Evolutionary conservation across 2,888 invertebrate genomes (phyloP), one percentile per base, ranked within the genome.

Genomic region (Ferdinandea cuprea): DNA sequence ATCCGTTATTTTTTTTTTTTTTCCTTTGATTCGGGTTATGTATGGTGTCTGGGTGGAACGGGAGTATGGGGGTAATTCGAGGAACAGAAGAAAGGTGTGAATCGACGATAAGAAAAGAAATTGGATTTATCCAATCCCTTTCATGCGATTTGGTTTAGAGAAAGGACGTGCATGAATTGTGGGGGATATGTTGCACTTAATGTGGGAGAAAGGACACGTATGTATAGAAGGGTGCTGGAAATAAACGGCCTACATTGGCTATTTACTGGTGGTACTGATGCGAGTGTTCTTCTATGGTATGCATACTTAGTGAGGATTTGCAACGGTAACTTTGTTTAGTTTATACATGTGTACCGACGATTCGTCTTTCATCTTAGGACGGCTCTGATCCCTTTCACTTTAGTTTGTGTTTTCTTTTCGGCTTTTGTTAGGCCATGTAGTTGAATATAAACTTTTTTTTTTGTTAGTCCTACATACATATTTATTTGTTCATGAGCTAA

Each of bases 61-160:
- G 15, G 56, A 54, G 48, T n/a, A n/a, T n/a, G 40, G 76, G 52
- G 77, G 59, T 83, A 73, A 65, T 77, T 71, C 68, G 63, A 48
- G 54, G 61, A 78, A 83, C 83, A 83, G 66, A 83, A 68, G 73
- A 78, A 83, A 83, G 83, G 83, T 83, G 83, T 83, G 78, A 78
- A 78, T 83, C 50, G 78, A 50, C 56, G 83, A 83, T 83, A 83
- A 83, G 83, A 78, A 77, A 72, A 56, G 72, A 81, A 81, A 83
- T 83, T 78, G 72, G 73, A 83, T 83, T 78, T 78, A 78, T 66
- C 59, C 78, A 65, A 44, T 30, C 63, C 63, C 21, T 54, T 77
- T 48, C 25, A 46, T 44, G 56, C 59, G 72, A 72, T 79, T 79
- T 59, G 35, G 61, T 32, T 69, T 66, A 44, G 72, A 61, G 30